Evolutionary conservation across 2,888 invertebrate species (phyloP), one percentile per base, ranked within the genome.

Genomic region (Melanophora roralis): DNA sequence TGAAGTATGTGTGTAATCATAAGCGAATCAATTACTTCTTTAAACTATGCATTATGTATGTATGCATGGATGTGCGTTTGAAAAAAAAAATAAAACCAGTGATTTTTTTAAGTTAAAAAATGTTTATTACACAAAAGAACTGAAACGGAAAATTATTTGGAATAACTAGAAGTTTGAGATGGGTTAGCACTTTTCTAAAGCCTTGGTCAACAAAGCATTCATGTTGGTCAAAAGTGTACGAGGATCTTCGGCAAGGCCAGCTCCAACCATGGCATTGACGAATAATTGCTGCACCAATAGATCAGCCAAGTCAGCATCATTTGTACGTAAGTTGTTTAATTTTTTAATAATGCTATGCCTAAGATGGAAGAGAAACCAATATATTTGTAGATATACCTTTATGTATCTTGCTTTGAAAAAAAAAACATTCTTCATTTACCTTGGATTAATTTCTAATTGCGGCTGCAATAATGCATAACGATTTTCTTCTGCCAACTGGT

Each of bases 231-330:
- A 92, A 82, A 98, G 92, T 78, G 94, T 93, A 82, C 97, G 92
- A 0, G 98, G 96, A 91, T 99, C 98, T 88, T 97, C 95, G 1
- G 98, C 93, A 34, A 99, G 92, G 9, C 98, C 98, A 43, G 98
- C 98, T 4, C 95, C 95, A 9, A 98, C 96, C 96, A 99, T 96
- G 0, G 98, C 96, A 89, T 98, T 98, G 73, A 94, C 94, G 89
- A 98, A 98, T 43, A 99, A 89, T 93, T 98, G 98, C 87, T 97
- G 94, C 0, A 95, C 93, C 8, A 98, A 91, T 84, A 98, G 92
- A 83, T 94, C 93, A 0, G 97, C 98, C 76, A 99, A 90, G 83
- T 95, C 94, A 34, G 94, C 93, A 90, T 99, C 95, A 23, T 91
- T 92, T 19, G 92, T 91, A 75, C 93, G 93, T 74, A 99, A 90